Conservation (phyloP, 2,888 invertebrate genomes). For the Tyria jacobaeae region DNA sequence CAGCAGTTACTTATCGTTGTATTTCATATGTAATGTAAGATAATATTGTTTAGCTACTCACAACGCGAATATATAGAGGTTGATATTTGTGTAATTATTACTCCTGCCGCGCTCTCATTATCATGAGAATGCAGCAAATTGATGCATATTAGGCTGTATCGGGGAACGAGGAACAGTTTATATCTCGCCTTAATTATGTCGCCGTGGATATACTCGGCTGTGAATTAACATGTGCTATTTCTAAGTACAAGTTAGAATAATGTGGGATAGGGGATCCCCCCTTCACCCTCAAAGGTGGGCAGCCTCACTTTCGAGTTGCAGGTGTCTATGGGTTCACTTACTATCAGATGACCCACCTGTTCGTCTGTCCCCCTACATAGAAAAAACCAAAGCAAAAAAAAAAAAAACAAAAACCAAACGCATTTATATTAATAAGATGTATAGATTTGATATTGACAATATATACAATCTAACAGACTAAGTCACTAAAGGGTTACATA, state of each 20-base stretch:
- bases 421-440: too few relatives aligned
- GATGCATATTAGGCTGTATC: slow-evolving; percentile 1
- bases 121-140: slow-evolving; percentile 8
- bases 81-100: background rate
- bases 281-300: too few relatives aligned
- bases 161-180: slow-evolving; percentile 9
- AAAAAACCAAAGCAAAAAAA: too few relatives aligned
- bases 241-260: background rate
- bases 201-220: slow-evolving; percentile 1
- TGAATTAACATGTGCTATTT: slow-evolving; percentile 12
- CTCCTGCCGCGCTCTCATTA: background rate
- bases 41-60: background rate
- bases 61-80: background rate
- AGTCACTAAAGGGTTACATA: too few relatives aligned
- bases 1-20: background rate
- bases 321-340: too few relatives aligned
- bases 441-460: too few relatives aligned
- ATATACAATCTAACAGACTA: too few relatives aligned
- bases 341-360: too few relatives aligned
- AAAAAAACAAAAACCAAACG: too few relatives aligned
- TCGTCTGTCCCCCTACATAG: too few relatives aligned
- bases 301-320: too few relatives aligned
- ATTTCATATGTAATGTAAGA: background rate
- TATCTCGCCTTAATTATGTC: slow-evolving; percentile 2
- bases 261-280: slow-evolving; percentile 2